Evolutionary conservation across 2,797 vertebrate genomes (phyloP).

Genomic region (Lycodopsis pacificus): DNA sequence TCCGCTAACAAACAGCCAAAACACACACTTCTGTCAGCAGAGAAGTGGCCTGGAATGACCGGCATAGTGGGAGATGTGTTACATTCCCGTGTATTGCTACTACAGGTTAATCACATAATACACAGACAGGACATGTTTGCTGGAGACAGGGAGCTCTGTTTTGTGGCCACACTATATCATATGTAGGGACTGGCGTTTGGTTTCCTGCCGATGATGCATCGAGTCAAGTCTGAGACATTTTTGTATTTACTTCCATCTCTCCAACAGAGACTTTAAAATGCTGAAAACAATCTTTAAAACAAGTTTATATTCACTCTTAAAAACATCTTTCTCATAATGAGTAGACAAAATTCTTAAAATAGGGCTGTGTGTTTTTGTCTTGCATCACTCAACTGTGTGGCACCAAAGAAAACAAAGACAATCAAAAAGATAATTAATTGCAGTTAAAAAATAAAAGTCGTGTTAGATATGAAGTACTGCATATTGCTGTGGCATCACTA

Average conservation of each 20-base stretch:
- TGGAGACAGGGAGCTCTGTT: neutral
- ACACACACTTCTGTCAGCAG: conserved; percentile 62
- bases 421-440: neutral
- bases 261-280: neutral
- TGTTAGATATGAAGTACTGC: neutral
- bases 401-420: neutral
- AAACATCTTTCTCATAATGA: neutral
- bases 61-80: conserved; percentile 42
- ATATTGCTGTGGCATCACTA: neutral
- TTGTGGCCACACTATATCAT: conserved; percentile 11
- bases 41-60: conserved; percentile 49
- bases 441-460: neutral
- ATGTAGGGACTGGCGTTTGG: neutral
- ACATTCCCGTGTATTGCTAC: conserved; percentile 10
- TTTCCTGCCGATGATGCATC: neutral
- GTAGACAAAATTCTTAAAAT: neutral
- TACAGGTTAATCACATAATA: conserved; percentile 28
- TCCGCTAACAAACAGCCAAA: conserved; percentile 67
- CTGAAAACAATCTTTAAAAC: no score
- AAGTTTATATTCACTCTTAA: neutral
- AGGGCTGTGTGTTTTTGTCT: neutral
- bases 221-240: neutral
- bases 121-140: neutral
- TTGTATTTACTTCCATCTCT: neutral
- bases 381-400: neutral